Evolutionary conservation across 1,140 invertebrate genomes (phyloP), one percentile per base, ranked within the genome.

Genomic region (Uloborus diversus): DNA sequence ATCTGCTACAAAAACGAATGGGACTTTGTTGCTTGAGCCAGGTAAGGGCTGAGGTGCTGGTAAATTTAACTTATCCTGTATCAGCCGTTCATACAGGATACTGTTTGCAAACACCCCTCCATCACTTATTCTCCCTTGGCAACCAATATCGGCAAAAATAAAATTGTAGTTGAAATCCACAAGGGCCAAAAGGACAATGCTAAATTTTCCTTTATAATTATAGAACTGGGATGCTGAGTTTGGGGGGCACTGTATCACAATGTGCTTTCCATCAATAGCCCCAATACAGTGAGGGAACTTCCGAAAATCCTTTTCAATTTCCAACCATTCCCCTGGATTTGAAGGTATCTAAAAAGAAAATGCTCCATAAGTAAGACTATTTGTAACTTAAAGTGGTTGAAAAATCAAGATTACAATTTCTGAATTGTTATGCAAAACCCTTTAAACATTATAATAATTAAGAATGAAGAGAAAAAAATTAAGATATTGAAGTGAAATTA

Each of bases 181-280:
- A n/a, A 85, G 49, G 14, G 83, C 85, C 80, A 88, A 65, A 17
- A 87, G 79, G 11, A 87, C 75, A 37, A 85, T 84, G 35, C 81
- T 84, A 78, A 83, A 73, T 47, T 73, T 83, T 14, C 82, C 82
- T 82, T 87, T 87, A 75, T 87, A 87, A 70, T 87, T 86, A 65
- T 71, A 86, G 82, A 83, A 86, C 4, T 65, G 33, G 9, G 81
- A 84, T 23, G 84, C 83, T 30, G 64, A 61, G 28, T 81, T 66
- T 42, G 56, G 37, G 7, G 82, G 83, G 49, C 73, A 56, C 57
- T 83, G 23, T 27, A 85, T 81, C 37, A 57, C 30, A 28, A 87
- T 56, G 73, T 87, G 85, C n/a, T n/a, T n/a, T n/a, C n/a, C n/a
- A n/a, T n/a, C n/a, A n/a, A n/a, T n/a, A n/a, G n/a, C n/a, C n/a